These are phyloP conservation scores for Portunus trituberculatus DNA, from an alignment of 1,140 invertebrate genomes.

Conservation along the genomic window DNA sequence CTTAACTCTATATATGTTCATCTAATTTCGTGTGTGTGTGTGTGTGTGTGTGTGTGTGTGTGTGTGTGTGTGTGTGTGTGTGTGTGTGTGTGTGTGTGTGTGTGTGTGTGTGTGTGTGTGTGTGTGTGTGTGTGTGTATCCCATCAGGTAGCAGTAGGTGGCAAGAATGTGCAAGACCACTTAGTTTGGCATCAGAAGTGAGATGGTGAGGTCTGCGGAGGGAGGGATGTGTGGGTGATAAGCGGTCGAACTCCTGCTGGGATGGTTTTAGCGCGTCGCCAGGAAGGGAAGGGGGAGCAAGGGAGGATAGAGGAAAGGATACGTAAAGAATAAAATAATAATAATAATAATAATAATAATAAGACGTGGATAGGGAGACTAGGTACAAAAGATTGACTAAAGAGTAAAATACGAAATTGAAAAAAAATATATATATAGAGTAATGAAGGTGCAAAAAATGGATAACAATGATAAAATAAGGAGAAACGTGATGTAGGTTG, in stretches of 20 bases:
- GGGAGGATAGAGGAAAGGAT: too few species aligned
- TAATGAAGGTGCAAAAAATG: too few species aligned
- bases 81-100: neutral
- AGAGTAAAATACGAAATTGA: too few species aligned
- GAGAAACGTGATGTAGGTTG: too few species aligned
- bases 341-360: too few species aligned
- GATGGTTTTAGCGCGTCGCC: neutral
- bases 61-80: neutral
- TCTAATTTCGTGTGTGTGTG: neutral
- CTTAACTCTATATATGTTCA: neutral
- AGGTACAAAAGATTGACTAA: neutral
- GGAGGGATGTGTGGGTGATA: neutral
- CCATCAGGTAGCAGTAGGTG: too few species aligned
- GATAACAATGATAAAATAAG: too few species aligned
- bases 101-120: constrained; percentile 42
- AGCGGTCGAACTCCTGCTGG: neutral
- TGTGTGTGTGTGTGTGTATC: constrained; percentile 21
- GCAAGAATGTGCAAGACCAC: too few species aligned
- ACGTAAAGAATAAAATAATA: too few species aligned
- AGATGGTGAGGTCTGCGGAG: too few species aligned
- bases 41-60: neutral
- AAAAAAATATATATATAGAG: neutral
- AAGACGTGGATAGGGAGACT: neutral
- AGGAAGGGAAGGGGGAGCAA: too few species aligned
- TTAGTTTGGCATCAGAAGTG: too few species aligned